Base-by-base conservation (phyloP, 2,888 invertebrate genomes). In the Drosophila melanosoma region DNA sequence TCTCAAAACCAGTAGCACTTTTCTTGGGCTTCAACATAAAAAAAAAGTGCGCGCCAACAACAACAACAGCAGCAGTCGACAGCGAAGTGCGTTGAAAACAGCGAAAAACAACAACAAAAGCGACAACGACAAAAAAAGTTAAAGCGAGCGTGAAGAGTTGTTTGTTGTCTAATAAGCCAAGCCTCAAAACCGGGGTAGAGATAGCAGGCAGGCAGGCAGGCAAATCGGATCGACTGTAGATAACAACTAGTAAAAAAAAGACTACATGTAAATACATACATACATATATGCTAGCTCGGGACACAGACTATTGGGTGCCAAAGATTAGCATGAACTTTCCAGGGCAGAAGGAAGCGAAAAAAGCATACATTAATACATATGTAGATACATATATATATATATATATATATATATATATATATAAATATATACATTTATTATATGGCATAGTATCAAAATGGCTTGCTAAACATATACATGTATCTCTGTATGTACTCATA, bases 1-100 rank as follows among this genome's bases (percentile, higher is more conserved):
- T 85, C 82, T 89, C 75, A 90, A 90, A 90, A 91, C 90, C 90
- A 91, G 90, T 91, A 91, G 91, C 91, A 90, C 81, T 91, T 89
- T 83, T 84, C 87, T 90, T 90, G 76, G 76, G 76, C 76, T 74
- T 78, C 76, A 65, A 83, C 86, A 76, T 71, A 79, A 76, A 72
- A 69, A n/a, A 75, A 75, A 83, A 45, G 75, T 74, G 79, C 63
- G 74, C 79, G 69, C 61, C 68, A 63, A 65, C 64, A 65, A 38
- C 60, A 72, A 11, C 61, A 60, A 10, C 59, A 63, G 51, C 67
- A 54, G 64, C 66, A 42, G 60, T 62, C 69, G 62, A 63, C 66
- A 49, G 60, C 74, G 69, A 68, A 79, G 60, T 79, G 76, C 75
- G 75, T 67, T 64, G 60, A 71, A 68, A 81, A 73, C 70, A 60